Percentiles rank a stretch among this genome's conserved stretches.
These are phyloP conservation scores for Chrysocyon brachyurus DNA, from an alignment of 2,797 vertebrate genomes.

Conservation along the genomic window DNA sequence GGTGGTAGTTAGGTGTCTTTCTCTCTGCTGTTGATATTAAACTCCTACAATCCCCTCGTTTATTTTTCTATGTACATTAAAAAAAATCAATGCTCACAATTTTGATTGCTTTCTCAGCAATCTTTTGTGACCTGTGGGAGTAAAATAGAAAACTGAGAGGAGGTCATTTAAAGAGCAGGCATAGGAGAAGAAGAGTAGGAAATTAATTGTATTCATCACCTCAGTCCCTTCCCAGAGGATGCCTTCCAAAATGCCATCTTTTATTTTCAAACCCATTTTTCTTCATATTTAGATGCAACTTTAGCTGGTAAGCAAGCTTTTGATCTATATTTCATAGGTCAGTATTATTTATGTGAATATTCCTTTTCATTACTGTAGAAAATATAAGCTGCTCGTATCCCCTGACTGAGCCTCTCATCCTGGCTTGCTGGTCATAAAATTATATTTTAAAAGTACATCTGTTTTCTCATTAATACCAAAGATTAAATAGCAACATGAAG, in stretches of 20 bases:
- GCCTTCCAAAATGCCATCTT: background rate
- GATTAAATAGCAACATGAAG: background rate
- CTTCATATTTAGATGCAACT: constrained; percentile 49
- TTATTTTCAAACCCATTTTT: constrained; percentile 60
- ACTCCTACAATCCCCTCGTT: constrained; percentile 23
- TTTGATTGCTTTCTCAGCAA: constrained; percentile 54
- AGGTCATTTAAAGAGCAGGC: constrained; percentile 5
- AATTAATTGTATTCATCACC: constrained; percentile 1
- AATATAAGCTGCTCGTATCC: background rate
- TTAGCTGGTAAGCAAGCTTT: constrained; percentile 9
- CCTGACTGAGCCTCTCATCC: background rate
- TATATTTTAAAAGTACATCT: constrained; percentile 1
- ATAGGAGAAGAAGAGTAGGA: background rate
- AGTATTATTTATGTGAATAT: background rate
- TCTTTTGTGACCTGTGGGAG: constrained; percentile 25
- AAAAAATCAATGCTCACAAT: constrained; percentile 62
- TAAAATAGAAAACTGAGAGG: constrained; percentile 51
- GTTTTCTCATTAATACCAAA: constrained; percentile 24
- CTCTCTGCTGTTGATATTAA: constrained; percentile 27
- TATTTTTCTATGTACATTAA: constrained; percentile 54
- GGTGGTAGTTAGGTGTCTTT: background rate
- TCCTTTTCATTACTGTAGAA: background rate
- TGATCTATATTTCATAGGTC: constrained; percentile 26
- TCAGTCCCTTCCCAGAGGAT: background rate
- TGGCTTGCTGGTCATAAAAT: background rate